Conservation (phyloP, 2,888 invertebrate species). For the Trachelus iudaicus region DNA sequence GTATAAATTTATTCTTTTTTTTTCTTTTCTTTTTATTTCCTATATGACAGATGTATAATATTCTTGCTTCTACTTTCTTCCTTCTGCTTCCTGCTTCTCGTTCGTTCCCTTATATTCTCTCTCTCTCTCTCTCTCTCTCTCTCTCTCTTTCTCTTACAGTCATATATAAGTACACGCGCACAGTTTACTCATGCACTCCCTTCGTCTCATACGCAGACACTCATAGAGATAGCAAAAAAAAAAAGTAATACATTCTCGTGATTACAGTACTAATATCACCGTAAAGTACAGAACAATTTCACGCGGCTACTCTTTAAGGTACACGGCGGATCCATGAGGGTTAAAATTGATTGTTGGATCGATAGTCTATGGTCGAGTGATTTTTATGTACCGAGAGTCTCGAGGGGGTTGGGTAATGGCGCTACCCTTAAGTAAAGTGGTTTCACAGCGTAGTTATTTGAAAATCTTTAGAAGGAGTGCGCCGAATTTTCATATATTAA, state of each 20-base stretch:
- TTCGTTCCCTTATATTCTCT: too few relatives aligned
- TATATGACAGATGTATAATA: slow-evolving; percentile 17
- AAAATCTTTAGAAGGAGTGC: neutral
- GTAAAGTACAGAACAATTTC: neutral
- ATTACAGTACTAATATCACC: slow-evolving; percentile 5
- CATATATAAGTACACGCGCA: neutral
- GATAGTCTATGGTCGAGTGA: neutral
- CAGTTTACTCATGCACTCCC: neutral
- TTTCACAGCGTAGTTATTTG: neutral
- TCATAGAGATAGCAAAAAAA: neutral
- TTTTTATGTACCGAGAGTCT: neutral
- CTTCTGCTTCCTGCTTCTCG: too few relatives aligned
- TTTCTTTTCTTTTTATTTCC: neutral
- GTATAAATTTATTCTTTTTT: neutral
- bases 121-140: neutral
- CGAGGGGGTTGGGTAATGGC: neutral
- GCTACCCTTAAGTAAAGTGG: neutral
- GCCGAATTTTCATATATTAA: neutral
- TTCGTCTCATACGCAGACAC: neutral
- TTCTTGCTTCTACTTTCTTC: slow-evolving; percentile 1
- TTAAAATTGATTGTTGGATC: neutral
- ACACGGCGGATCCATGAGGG: neutral
- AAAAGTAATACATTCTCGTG: neutral
- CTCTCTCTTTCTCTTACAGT: neutral
- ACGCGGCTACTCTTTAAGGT: neutral